A percentile compares a stretch with the other conserved stretches of the same genome.
phyloP scores from a whole-genome alignment of 2,888 invertebrate species.

The Habrosyne pyritoides region DNA sequence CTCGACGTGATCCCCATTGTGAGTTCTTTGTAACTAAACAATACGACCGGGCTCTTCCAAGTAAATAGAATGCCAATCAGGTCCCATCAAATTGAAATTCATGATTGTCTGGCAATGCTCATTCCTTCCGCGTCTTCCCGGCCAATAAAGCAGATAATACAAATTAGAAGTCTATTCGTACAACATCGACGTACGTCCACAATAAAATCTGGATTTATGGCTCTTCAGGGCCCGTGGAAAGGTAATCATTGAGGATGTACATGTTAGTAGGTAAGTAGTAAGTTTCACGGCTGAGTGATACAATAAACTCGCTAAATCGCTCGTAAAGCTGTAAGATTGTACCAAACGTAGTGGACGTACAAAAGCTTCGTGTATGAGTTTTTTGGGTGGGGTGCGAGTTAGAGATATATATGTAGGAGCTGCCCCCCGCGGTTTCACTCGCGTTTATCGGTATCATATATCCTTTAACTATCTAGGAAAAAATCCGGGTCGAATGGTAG shows the following conservation, averaged over 20 bases:
- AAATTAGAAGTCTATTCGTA: conserved; percentile 22
- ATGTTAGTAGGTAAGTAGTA: not conserved
- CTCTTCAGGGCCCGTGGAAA: not conserved
- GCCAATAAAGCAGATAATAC: conserved; percentile 13
- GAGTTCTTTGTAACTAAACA: not conserved
- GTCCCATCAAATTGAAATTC: not conserved
- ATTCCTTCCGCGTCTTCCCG: not conserved
- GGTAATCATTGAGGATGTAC: not conserved
- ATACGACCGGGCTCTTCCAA: not conserved
- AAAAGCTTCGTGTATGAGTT: conserved; percentile 38
- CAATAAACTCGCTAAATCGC: conserved; percentile 1
- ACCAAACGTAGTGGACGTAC: conserved; percentile 33
- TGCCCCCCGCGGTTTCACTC: too few species aligned
- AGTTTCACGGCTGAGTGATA: conserved; percentile 1
- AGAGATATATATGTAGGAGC: too few species aligned
- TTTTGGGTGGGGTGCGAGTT: conserved; percentile 23
- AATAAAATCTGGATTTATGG: not conserved
- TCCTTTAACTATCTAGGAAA: too few species aligned
- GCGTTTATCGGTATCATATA: too few species aligned
- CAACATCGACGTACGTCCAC: conserved; percentile 1
- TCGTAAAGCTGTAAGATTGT: conserved; percentile 44
- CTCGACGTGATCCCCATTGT: not conserved
- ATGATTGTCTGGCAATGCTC: not conserved
- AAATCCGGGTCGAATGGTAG: too few species aligned
- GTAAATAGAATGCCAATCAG: not conserved